Evolutionary conservation across 2,888 invertebrate species (phyloP).

Genomic region (Carabus problematicus): DNA sequence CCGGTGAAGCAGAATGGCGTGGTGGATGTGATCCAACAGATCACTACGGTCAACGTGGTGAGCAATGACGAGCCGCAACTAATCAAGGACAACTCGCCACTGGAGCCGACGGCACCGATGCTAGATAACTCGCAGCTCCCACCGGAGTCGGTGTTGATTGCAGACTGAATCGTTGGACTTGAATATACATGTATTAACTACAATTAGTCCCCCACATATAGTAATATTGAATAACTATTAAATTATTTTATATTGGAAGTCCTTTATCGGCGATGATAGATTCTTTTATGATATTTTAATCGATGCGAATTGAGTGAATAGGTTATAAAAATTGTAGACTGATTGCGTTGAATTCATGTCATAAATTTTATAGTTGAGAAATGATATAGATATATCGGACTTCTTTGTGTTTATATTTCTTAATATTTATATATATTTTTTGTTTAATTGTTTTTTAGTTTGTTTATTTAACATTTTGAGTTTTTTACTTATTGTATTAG

Average conservation of each 20-base stretch:
- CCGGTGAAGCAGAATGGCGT: constrained; percentile 45
- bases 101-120: constrained; percentile 54
- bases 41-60: constrained; percentile 40
- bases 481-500: constrained; percentile 11
- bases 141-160: neutral
- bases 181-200: constrained; percentile 1
- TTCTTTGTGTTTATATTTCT: constrained; percentile 13
- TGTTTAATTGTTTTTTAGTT: constrained; percentile 13
- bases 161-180: constrained; percentile 10
- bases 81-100: constrained; percentile 57
- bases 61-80: constrained; percentile 48
- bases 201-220: neutral
- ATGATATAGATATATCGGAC: constrained; percentile 1
- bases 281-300: constrained; percentile 14
- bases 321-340: constrained; percentile 8
- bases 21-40: constrained; percentile 47
- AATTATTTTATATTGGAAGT: neutral
- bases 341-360: constrained; percentile 14
- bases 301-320: neutral
- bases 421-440: constrained; percentile 19
- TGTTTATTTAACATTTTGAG: constrained; percentile 3
- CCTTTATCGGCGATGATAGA: constrained; percentile 2
- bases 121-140: constrained; percentile 51
- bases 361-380: constrained; percentile 3
- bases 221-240: constrained; percentile 11